Conservation (phyloP, 2,888 invertebrate genomes). For the Trilocha varians region DNA sequence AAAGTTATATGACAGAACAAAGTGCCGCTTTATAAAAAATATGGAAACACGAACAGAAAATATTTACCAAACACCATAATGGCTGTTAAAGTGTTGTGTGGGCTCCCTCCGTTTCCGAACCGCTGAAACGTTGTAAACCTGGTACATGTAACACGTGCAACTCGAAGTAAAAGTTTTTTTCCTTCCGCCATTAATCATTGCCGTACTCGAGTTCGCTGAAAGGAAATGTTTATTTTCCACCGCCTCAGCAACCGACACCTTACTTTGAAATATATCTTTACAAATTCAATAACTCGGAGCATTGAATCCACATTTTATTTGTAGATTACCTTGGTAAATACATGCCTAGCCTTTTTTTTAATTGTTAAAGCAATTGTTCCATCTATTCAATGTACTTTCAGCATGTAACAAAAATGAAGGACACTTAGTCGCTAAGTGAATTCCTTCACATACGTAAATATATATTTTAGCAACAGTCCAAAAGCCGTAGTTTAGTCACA, state of each 20-base stretch:
- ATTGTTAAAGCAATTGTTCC: too few species aligned
- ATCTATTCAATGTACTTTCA: too few species aligned
- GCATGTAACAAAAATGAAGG: too few species aligned
- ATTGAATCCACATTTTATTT: neutral
- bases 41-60: neutral
- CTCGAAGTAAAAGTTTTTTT: slow-evolving; percentile 22
- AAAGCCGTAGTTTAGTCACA: too few species aligned
- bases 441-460: too few species aligned
- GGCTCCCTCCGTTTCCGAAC: slow-evolving; percentile 14
- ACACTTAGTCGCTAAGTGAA: too few species aligned
- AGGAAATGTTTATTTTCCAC: slow-evolving; percentile 11
- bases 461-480: too few species aligned
- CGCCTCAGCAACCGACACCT: neutral
- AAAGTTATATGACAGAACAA: too few species aligned
- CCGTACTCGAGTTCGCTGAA: slow-evolving; percentile 24
- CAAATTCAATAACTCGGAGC: neutral
- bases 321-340: too few species aligned
- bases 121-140: slow-evolving; percentile 11
- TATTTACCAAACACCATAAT: slow-evolving; percentile 18
- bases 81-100: slow-evolving; percentile 15
- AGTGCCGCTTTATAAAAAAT: too few species aligned
- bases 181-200: slow-evolving; percentile 39
- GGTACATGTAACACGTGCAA: slow-evolving; percentile 19
- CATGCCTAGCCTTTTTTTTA: too few species aligned
- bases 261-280: neutral